phyloP scores from a whole-genome alignment of 2,888 invertebrate genomes.

The Molanna angustata region DNA sequence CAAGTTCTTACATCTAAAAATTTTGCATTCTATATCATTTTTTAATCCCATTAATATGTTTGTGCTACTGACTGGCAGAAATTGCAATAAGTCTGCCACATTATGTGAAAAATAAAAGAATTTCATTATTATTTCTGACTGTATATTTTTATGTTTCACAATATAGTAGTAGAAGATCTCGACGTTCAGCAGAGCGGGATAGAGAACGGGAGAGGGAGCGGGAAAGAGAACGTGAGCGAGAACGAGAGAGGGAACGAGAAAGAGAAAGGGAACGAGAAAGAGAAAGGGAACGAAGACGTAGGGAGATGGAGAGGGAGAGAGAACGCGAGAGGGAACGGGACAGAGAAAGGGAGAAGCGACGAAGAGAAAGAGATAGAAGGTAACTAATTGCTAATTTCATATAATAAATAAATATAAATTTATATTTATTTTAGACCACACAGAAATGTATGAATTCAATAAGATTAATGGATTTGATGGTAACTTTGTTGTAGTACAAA shows the following conservation, averaged over 20 bases:
- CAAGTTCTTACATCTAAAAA: too few relatives aligned
- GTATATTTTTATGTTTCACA: too few relatives aligned
- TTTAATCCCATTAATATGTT: too few relatives aligned
- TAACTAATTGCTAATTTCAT: slow-evolving; percentile 4
- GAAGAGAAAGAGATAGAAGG: slow-evolving; percentile 37
- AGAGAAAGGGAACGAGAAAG: slow-evolving; percentile 42
- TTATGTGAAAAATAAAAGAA: too few relatives aligned
- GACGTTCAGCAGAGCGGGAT: slow-evolving; percentile 37
- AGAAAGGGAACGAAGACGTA: slow-evolving; percentile 41
- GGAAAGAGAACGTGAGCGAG: slow-evolving; percentile 42
- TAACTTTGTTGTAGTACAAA: too few relatives aligned
- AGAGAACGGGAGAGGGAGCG: slow-evolving; percentile 46
- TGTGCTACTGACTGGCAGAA: too few relatives aligned
- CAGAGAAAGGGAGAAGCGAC: slow-evolving; percentile 22
- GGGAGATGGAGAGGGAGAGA: slow-evolving; percentile 43
- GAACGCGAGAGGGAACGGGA: slow-evolving; percentile 43
- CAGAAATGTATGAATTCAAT: background rate
- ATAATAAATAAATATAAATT: background rate
- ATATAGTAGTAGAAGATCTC: slow-evolving; percentile 45
- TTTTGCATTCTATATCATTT: too few relatives aligned
- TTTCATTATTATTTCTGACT: too few relatives aligned
- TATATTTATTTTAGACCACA: background rate
- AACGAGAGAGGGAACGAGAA: slow-evolving; percentile 46
- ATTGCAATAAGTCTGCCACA: too few relatives aligned
- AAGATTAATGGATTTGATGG: too few relatives aligned